Conservation (phyloP, 2,888 invertebrate genomes). For the Pediacus dermestoides region DNA sequence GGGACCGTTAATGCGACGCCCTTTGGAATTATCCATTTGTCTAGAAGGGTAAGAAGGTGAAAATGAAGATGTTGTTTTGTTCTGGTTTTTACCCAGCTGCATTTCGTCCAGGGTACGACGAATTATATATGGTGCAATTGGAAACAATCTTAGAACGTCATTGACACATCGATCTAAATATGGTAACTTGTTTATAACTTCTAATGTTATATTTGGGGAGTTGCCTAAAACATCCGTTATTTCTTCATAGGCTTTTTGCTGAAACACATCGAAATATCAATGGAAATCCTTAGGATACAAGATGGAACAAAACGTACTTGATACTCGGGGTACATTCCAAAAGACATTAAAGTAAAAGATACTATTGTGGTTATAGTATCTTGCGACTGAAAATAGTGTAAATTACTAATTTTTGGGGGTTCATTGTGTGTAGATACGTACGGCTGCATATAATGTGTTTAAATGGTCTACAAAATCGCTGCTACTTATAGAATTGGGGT, state of each 20-base stretch:
- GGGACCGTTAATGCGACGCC: conserved; percentile 32
- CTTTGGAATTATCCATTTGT: conserved; percentile 31
- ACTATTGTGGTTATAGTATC: conserved; percentile 35
- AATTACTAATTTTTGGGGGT: too few species aligned
- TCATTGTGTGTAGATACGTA: too few species aligned
- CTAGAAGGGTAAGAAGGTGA: conserved; percentile 19
- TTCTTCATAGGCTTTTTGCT: not conserved
- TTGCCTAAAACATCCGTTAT: not conserved
- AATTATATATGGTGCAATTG: conserved; percentile 38
- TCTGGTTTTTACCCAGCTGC: conserved; percentile 28
- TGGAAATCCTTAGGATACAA: not conserved
- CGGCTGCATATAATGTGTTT: too few species aligned
- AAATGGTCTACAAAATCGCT: too few species aligned
- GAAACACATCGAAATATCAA: not conserved
- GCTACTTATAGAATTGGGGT: too few species aligned
- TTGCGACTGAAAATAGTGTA: too few species aligned
- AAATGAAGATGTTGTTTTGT: conserved; percentile 9
- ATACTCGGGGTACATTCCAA: conserved; percentile 43
- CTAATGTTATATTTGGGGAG: conserved; percentile 12
- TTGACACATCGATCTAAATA: conserved; percentile 41
- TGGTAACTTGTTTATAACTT: conserved; percentile 31
- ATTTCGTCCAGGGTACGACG: conserved; percentile 33
- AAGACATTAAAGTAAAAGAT: conserved; percentile 31
- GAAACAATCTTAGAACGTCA: conserved; percentile 37
- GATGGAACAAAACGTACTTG: conserved; percentile 27